These are phyloP conservation scores for Regulus satrapa DNA, from an alignment of 2,113 vertebrate genomes.

Conservation along the genomic window DNA sequence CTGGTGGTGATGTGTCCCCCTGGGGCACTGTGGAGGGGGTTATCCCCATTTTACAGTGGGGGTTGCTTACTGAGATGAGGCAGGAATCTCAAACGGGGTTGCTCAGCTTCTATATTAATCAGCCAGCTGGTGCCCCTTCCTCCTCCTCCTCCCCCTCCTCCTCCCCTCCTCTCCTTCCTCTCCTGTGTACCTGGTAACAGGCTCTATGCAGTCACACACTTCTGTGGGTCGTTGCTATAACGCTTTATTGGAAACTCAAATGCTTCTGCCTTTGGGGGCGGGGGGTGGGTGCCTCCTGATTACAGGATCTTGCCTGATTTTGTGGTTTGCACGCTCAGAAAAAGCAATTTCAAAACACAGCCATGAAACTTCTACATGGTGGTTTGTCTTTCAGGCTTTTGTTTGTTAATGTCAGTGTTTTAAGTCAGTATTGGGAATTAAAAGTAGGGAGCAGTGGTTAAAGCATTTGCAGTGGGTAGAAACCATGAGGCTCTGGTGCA, in stretches of 20 bases:
- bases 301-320: not conserved
- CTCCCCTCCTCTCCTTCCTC: not conserved
- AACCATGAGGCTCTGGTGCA: not conserved
- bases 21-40: fast-evolving
- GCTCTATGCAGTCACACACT: not conserved
- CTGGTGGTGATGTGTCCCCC: not conserved
- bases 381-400: not conserved
- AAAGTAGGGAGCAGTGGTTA: not conserved
- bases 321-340: not conserved
- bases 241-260: not conserved
- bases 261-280: not conserved
- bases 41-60: not conserved
- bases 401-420: not conserved
- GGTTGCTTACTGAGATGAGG: not conserved
- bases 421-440: not conserved
- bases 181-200: not conserved
- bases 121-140: not conserved
- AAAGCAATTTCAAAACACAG: not conserved
- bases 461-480: not conserved
- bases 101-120: not conserved
- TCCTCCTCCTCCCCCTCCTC: not conserved
- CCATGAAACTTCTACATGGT: not conserved
- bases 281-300: not conserved
- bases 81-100: not conserved
- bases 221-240: not conserved